Base-by-base conservation (phyloP, 2,888 invertebrate species). In the Sceliomorpha sp. region DNA sequence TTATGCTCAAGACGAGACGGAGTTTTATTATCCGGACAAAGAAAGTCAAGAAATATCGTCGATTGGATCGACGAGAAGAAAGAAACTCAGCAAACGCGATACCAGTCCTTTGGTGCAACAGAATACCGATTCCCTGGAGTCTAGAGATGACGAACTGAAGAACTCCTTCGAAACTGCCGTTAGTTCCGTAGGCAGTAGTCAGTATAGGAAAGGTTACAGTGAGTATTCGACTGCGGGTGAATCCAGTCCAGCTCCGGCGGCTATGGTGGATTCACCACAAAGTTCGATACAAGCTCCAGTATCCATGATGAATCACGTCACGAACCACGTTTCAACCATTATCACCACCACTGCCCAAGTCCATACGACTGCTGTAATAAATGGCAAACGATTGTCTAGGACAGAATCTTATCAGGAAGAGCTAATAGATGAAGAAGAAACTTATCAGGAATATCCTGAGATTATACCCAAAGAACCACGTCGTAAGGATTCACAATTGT, bases 111-210 rank as follows among this genome's bases (percentile, higher is more conserved):
- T 89, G 12, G 76, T 86, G 2, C 88, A 88, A 58, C 90, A 90
- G 70, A 89, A 90, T 73, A 90, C 89, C 0, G 91, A 91, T 73
- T 91, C 91, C 15, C 79, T 91, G 53, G 91, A 91, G 77, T 90
- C 90, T 0, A 85, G 89, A 10, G 91, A 91, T 64, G 91, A 91
- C 72, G 91, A 91, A 51, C 76, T 90, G 45, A 90, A 90, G 72
- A 90, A 90, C 71, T 91, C 91, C 0, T 91, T 91, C 75, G 70
- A 70, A 37, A 70, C 70, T 5, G 63, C 63, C 89, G 37, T 90
- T 89, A 17, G 83, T 76, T 81, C 89, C 50, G 78, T 81, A 1
- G 81, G 85, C 36, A 89, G 89, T 70, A 82, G 82, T 27, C 88
- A 88, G 44, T 80, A 73, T 10, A 78, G 74, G 24, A 83, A 83